Evolutionary conservation across 2,888 invertebrate species (phyloP), one percentile per base, ranked within the genome.

Genomic region (Andrena dorsata): DNA sequence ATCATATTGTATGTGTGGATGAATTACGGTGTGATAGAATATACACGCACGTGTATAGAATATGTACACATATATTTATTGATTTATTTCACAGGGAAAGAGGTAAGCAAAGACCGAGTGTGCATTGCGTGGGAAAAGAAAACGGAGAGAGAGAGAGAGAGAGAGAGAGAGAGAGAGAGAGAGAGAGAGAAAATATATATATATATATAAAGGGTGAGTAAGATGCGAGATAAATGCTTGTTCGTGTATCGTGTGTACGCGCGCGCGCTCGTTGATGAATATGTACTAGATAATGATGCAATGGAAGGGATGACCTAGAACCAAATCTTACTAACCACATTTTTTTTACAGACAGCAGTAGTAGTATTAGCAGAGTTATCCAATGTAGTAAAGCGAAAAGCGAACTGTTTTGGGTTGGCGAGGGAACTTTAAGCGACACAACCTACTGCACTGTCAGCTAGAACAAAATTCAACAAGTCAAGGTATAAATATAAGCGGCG

Each of bases 371-470:
- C 92, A 89, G 90, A 91, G 90, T 93, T 91, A 91, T 92, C 92
- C 91, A 92, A 91, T 90, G 89, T 89, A 89, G 88, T 89, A 88
- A 90, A 92, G 91, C 90, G 90, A 90, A 91, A 93, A 93, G 92
- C 92, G 90, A 89, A 90, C 89, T 86, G 88, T 89, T 87, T 90
- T 78, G 88, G 88, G 88, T 91, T 90, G 91, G 90, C 90, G 90
- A 86, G 89, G 89, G 88, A 90, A 92, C 89, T 83, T 91, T 90
- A 93, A 93, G 93, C 93, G 91, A 91, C 90, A 93, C 90, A 93
- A 92, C 89, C 92, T 91, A 93, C 83, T 90, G 92, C 92, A 92
- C 91, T 92, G 92, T 91, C 90, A 90, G 92, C 93, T 91, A 92
- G 90, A 93, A 92, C 90, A 93, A 93, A 92, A 91, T 87, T 92